These are phyloP conservation scores for Pomphorhynchus laevis DNA, from an alignment of 1,140 invertebrate species.

Conservation along the genomic window DNA sequence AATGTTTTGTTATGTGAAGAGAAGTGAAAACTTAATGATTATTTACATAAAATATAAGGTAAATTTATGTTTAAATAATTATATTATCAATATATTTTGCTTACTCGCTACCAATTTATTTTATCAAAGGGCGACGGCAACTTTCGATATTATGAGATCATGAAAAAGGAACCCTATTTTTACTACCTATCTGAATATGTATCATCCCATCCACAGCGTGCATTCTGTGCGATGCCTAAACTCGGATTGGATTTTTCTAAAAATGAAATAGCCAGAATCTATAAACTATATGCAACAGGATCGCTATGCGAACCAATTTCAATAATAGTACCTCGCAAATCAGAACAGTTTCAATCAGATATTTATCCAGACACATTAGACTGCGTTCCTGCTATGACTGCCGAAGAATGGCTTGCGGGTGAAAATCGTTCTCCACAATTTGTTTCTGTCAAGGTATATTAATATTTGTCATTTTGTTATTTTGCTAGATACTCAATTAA, in stretches of 20 bases:
- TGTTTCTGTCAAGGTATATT: too few relatives aligned
- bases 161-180: conserved; percentile 40
- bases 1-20: too few relatives aligned
- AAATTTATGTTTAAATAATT: too few relatives aligned
- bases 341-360: conserved; percentile 43
- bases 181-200: conserved; percentile 59
- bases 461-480: too few relatives aligned
- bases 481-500: too few relatives aligned
- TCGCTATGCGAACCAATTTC: conserved; percentile 52
- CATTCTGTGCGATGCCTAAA: conserved; percentile 44
- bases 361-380: conserved; percentile 59
- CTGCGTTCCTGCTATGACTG: conserved; percentile 32
- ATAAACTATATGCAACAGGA: conserved; percentile 46
- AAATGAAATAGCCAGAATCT: conserved; percentile 60
- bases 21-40: too few relatives aligned
- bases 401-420: conserved; percentile 9
- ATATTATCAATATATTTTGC: too few relatives aligned
- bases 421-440: conserved; percentile 4
- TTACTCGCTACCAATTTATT: too few relatives aligned
- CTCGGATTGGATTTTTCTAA: conserved; percentile 38
- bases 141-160: conserved; percentile 65
- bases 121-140: conserved; percentile 45
- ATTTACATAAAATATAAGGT: too few relatives aligned
- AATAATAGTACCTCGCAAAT: conserved; percentile 38
- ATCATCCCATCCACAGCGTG: conserved; percentile 69